phyloP scores from a whole-genome alignment of 2,888 invertebrate species.

The Latheticus oryzae region DNA sequence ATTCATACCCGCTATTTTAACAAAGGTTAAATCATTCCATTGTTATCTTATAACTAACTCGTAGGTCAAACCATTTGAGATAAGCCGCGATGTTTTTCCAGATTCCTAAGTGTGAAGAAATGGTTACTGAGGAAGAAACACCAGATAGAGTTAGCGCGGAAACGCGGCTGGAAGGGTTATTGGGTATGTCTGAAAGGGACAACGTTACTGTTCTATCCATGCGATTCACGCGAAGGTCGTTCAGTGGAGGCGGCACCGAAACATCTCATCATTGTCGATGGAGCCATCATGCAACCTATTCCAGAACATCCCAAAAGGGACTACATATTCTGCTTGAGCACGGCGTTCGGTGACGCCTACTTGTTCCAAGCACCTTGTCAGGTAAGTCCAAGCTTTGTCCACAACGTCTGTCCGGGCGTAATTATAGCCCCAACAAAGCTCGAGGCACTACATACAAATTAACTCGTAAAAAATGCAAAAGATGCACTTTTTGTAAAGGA shows the following conservation, averaged over 20 bases:
- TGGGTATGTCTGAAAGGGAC: slow-evolving; percentile 99
- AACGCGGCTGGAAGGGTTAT: slow-evolving; percentile 98
- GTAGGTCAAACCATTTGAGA: too few relatives aligned
- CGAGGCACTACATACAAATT: slow-evolving; percentile 53
- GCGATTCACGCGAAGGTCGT: slow-evolving; percentile 90
- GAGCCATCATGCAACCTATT: slow-evolving; percentile 97
- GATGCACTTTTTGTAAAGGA: slow-evolving; percentile 2
- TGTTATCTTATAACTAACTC: too few relatives aligned
- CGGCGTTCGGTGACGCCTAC: slow-evolving; percentile 97
- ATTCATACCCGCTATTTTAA: too few relatives aligned
- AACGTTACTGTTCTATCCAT: slow-evolving; percentile 94
- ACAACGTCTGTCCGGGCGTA: slow-evolving; percentile 36
- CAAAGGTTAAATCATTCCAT: too few relatives aligned
- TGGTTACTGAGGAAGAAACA: slow-evolving; percentile 97
- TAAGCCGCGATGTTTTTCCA: slow-evolving; percentile 65
- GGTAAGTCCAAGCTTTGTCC: slow-evolving; percentile 65
- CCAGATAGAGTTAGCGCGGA: slow-evolving; percentile 94
- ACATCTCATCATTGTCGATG: slow-evolving; percentile 95
- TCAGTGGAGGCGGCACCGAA: slow-evolving; percentile 94
- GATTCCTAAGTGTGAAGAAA: slow-evolving; percentile 97
- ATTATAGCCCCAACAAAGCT: slow-evolving; percentile 52
- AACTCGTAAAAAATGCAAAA: slow-evolving; percentile 52
- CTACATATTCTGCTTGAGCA: slow-evolving; percentile 97
- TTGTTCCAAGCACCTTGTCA: slow-evolving; percentile 92
- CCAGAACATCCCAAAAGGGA: slow-evolving; percentile 99